Conservation (phyloP, 2,888 invertebrate species). For the Desoria tigrina region DNA sequence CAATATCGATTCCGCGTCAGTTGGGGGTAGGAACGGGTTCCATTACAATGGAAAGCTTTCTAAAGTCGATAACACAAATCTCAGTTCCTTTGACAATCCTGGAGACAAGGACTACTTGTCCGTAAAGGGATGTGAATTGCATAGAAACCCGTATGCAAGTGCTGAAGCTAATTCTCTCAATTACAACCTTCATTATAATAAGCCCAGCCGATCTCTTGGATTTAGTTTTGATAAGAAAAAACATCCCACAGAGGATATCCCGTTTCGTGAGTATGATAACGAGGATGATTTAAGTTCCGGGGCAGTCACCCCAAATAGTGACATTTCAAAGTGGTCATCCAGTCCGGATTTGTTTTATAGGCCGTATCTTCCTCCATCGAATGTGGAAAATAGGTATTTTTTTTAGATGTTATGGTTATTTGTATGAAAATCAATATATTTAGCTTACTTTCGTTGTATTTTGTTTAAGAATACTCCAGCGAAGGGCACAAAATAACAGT, state of each 20-base stretch:
- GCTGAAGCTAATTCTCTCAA: background rate
- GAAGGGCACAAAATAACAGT: conserved; percentile 48
- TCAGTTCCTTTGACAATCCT: conserved; percentile 9
- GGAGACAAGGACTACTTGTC: conserved; percentile 28
- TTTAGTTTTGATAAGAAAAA: conserved; percentile 15
- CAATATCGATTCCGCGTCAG: conserved; percentile 30
- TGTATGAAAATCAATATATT: background rate
- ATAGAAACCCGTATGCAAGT: conserved; percentile 34
- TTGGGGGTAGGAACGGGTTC: conserved; percentile 7
- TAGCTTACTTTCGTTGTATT: background rate
- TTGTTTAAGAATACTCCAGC: conserved; percentile 17
- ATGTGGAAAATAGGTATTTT: conserved; percentile 46
- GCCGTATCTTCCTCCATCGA: conserved; percentile 40
- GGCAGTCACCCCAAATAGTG: conserved; percentile 25
- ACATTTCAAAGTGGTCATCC: conserved; percentile 49
- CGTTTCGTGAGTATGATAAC: conserved; percentile 7
- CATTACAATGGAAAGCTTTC: conserved; percentile 6
- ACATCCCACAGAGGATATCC: background rate
- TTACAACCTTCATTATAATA: conserved; percentile 15
- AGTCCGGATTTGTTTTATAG: conserved; percentile 46
- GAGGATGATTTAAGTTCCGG: conserved; percentile 19
- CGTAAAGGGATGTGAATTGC: conserved; percentile 43
- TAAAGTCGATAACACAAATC: background rate
- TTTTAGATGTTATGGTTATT: background rate
- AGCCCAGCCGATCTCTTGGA: conserved; percentile 22